Conservation (phyloP, 2,888 invertebrate species). For the Aphodius sticticus region DNA sequence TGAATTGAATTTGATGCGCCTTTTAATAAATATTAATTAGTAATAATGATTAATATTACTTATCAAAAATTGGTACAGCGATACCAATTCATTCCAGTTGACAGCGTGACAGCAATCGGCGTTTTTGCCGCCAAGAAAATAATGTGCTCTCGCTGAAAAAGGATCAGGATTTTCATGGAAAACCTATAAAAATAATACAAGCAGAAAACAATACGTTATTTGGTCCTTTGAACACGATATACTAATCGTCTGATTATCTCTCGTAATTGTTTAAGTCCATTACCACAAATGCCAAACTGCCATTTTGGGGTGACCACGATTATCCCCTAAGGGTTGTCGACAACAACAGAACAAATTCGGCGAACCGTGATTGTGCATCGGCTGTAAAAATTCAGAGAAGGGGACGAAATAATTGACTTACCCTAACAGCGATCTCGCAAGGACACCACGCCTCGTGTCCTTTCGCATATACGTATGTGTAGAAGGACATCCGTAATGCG, state of each 20-base stretch:
- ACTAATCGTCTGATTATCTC: not conserved
- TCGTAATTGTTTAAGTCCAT: not conserved
- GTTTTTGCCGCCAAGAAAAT: no score
- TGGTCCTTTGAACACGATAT: not conserved
- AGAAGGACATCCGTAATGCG: not conserved
- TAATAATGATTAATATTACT: no score
- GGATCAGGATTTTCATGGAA: no score
- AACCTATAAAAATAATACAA: no score
- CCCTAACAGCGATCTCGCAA: not conserved
- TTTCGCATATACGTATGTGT: not conserved
- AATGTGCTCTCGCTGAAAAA: no score
- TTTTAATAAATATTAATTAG: no score
- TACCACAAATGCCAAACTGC: not conserved
- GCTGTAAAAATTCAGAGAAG: not conserved
- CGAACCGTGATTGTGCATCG: conserved; percentile 15
- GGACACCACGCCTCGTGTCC: not conserved
- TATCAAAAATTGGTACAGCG: no score
- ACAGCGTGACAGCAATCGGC: no score
- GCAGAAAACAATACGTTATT: no score
- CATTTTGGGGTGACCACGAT: conserved; percentile 4
- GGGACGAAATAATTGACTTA: conserved; percentile 19
- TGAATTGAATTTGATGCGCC: no score
- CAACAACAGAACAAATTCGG: conserved; percentile 12
- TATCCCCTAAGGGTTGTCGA: not conserved
- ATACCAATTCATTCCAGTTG: no score